Conservation (phyloP, 2,797 vertebrate genomes). For the Epinephelus malabaricus region DNA sequence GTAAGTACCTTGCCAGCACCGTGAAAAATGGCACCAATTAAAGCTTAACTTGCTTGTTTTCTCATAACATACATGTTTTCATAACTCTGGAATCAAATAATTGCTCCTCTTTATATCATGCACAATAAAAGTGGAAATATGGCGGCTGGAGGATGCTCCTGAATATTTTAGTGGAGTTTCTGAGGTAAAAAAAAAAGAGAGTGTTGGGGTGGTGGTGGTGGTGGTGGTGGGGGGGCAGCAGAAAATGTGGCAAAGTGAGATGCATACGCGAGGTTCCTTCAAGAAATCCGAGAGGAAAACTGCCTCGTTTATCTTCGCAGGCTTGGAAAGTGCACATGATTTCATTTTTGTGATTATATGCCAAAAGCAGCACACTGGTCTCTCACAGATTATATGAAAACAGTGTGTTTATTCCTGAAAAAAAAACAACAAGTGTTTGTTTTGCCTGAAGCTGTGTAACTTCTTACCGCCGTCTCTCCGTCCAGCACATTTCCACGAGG, state of each 20-base stretch:
- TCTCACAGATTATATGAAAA: slow-evolving; percentile 92
- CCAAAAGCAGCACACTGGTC: slow-evolving; percentile 92
- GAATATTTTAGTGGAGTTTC: slow-evolving; percentile 95
- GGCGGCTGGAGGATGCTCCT: slow-evolving; percentile 92
- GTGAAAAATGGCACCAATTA: slow-evolving; percentile 99
- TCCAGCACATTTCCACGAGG: slow-evolving; percentile 56
- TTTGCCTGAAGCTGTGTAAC: slow-evolving; percentile 77
- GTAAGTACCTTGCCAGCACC: slow-evolving; percentile 95
- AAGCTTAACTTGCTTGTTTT: slow-evolving; percentile 98
- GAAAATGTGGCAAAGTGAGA: slow-evolving; percentile 87
- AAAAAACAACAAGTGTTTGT: slow-evolving; percentile 35
- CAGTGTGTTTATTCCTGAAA: slow-evolving; percentile 88
- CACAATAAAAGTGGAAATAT: slow-evolving; percentile 97
- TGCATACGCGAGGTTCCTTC: slow-evolving; percentile 91
- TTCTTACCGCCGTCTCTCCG: slow-evolving; percentile 50
- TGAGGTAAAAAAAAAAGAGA: slow-evolving; percentile 80
- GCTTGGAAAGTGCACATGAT: slow-evolving; percentile 90
- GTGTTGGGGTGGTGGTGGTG: too few relatives aligned
- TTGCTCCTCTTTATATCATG: slow-evolving; percentile 96
- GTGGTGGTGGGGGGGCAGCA: background rate
- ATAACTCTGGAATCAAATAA: slow-evolving; percentile 99
- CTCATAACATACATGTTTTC: slow-evolving; percentile 99
- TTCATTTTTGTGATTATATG: slow-evolving; percentile 95
- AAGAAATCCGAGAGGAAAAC: slow-evolving; percentile 89
- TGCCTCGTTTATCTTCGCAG: slow-evolving; percentile 93